A percentile compares a stretch with the other conserved stretches of the same genome.
phyloP scores from a whole-genome alignment of 2,113 vertebrate genomes.

The Cervus canadensis region DNA sequence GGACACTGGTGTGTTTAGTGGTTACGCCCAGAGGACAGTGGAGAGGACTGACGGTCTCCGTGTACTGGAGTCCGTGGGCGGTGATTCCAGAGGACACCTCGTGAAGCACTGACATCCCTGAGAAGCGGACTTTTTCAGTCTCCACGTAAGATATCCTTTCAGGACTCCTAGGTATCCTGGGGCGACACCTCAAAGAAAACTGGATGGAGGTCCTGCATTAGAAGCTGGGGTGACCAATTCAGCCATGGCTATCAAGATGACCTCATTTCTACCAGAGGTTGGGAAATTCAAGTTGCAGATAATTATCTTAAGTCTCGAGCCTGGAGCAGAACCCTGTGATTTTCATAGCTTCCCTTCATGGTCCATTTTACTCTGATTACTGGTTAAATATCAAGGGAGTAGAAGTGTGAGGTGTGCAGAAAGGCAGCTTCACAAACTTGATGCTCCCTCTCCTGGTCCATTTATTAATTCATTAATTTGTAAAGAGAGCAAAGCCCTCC shows the following conservation, averaged over 20 bases:
- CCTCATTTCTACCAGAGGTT: neutral
- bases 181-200: neutral
- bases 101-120: neutral
- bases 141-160: neutral
- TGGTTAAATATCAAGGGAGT: neutral
- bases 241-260: neutral
- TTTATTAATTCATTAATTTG: neutral
- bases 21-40: neutral
- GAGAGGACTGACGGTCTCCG: neutral
- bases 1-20: neutral
- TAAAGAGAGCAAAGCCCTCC: neutral
- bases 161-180: neutral
- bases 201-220: neutral
- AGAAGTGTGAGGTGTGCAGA: neutral
- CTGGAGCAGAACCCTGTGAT: neutral
- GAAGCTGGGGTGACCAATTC: neutral
- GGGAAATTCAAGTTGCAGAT: neutral
- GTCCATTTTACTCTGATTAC: neutral
- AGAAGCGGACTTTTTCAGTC: neutral
- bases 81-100: neutral
- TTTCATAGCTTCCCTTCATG: neutral
- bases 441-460: neutral
- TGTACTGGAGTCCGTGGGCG: neutral
- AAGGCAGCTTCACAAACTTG: neutral
- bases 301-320: neutral